phyloP scores from a whole-genome alignment of 53 echinoderm and acorn worm species.

The Paracentrotus lividus region DNA sequence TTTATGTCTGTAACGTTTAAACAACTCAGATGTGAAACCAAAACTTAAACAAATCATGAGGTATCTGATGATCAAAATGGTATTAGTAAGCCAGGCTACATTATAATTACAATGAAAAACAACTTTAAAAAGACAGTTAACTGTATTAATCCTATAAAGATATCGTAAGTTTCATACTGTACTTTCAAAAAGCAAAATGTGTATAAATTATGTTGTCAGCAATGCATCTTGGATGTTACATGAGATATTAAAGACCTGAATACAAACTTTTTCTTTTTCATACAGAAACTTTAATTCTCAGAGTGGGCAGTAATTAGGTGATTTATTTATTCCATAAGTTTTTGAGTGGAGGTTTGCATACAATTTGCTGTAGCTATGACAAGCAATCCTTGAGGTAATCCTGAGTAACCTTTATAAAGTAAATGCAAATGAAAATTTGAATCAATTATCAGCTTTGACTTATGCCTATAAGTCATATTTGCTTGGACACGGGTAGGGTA shows the following conservation, averaged over 20 bases:
- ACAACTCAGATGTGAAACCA: not conserved
- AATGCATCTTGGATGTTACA: not conserved
- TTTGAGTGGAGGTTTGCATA: not conserved
- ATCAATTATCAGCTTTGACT: not conserved
- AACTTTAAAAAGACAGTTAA: no score
- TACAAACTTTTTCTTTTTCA: not conserved
- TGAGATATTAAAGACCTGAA: not conserved
- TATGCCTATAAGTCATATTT: not conserved
- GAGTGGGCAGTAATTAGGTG: not conserved
- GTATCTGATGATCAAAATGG: not conserved
- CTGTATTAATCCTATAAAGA: no score
- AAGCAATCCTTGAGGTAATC: not conserved
- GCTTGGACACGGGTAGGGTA: no score
- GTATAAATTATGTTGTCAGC: not conserved
- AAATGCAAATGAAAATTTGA: not conserved
- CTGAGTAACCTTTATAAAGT: not conserved
- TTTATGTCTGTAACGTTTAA: no score
- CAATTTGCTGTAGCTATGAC: not conserved
- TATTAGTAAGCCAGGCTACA: no score
- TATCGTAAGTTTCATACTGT: no score
- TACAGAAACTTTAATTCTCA: not conserved
- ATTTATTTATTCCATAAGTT: no score
- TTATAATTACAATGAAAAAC: no score
- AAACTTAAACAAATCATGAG: not conserved
- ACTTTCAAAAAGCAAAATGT: not conserved